Conservation (phyloP, 2,888 invertebrate species). For the Bombylius discolor region DNA sequence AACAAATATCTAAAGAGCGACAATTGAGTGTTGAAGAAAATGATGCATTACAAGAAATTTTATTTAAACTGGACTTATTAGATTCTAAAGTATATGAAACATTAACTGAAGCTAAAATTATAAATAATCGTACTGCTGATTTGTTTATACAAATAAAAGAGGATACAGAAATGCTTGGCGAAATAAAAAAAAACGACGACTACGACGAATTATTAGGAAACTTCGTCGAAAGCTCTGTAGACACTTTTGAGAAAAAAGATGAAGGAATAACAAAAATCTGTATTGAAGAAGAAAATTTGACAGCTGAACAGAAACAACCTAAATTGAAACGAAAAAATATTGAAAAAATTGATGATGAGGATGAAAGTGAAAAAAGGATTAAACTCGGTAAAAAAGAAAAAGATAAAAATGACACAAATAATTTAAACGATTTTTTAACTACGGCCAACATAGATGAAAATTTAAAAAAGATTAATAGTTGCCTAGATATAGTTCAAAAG, state of each 20-base stretch:
- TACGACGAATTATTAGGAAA: slow-evolving; percentile 25
- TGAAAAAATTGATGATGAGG: not conserved
- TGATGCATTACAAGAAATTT: slow-evolving; percentile 37
- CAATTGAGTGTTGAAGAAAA: slow-evolving; percentile 35
- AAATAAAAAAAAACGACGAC: slow-evolving; percentile 32
- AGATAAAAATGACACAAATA: not conserved
- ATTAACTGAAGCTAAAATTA: slow-evolving; percentile 23
- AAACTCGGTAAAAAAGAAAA: not conserved
- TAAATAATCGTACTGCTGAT: slow-evolving; percentile 13
- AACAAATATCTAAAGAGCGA: slow-evolving; percentile 29
- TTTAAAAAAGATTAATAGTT: not conserved
- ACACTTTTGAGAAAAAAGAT: not conserved
- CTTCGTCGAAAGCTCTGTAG: not conserved
- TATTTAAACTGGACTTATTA: slow-evolving; percentile 41
- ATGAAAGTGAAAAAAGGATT: not conserved
- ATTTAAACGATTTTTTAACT: no score
- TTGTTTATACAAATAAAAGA: slow-evolving; percentile 20
- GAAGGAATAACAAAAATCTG: not conserved
- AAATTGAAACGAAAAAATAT: slow-evolving; percentile 1
- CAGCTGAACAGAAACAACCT: slow-evolving; percentile 12
- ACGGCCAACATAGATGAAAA: not conserved
- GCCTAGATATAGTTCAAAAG: not conserved
- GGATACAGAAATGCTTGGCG: slow-evolving; percentile 38
- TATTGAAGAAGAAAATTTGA: slow-evolving; percentile 14
- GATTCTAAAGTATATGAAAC: slow-evolving; percentile 43